Base-by-base conservation (phyloP, 2,797 vertebrate species). In the Lophius americanus region DNA sequence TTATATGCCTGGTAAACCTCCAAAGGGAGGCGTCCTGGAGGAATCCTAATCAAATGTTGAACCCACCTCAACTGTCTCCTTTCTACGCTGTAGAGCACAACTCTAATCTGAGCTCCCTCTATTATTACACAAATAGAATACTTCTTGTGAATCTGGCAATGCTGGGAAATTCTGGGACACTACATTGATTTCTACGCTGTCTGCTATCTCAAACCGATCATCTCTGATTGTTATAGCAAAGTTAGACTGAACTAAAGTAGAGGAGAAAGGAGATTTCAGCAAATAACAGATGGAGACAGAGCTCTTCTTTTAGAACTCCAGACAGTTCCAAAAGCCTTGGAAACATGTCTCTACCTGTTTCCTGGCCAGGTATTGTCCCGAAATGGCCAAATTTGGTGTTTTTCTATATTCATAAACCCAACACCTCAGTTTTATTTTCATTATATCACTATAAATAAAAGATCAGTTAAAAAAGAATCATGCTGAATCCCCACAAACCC, bases 341-440 rank as follows among this genome's bases (percentile, higher is more conserved):
- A 69, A 61, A 43, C 41, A 1, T 9, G 47, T 53, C 60, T n/a
- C 67, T 6, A 2, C 8, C 42, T 9, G 38, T 73, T 89, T 88
- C 73, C 85, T 86, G 3, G 87, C 87, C 80, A 73, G 1, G 82
- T 83, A 87, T 76, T 82, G 79, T 13, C 9, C 7, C 60, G 37
- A 52, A 59, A 12, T 14, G 41, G 51, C 50, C 39, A 41, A 23
- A 54, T 1, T 4, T 47, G 12, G 3, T 52, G 37, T 9, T 35
- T 55, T 72, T 53, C 23, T 14, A 35, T 55, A 66, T 63, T 6
- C 42, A 43, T 4, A 4, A 51, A 5, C 9, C 38, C 57, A 33
- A 65, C 23, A 36, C 39, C 46, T 32, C 10, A 43, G 37, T 10
- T 7, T 49, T 32, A 9, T 51, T 33, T 32, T 32, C 14, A 51